A percentile compares a stretch with the other conserved stretches of the same genome.
Evolutionary conservation across 1,140 invertebrate species (phyloP).

Genomic region (Meteorus sp.): DNA sequence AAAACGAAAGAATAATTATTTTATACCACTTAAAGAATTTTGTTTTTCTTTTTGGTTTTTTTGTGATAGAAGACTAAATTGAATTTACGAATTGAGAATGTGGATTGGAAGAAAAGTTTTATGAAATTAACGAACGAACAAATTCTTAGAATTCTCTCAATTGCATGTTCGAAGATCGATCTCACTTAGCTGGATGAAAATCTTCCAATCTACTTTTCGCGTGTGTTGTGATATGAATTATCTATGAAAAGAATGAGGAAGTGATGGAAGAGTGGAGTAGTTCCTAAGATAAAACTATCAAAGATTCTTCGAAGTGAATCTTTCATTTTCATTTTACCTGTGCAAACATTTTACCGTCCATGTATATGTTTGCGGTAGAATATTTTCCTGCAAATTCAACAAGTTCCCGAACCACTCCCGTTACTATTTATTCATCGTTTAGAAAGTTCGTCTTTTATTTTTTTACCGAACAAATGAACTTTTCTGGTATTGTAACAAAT

Average conservation of each 20-base stretch:
- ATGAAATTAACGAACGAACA: too few relatives aligned
- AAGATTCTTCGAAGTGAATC: too few relatives aligned
- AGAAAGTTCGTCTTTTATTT: constrained; percentile 7
- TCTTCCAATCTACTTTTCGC: constrained; percentile 12
- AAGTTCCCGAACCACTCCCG: constrained; percentile 9
- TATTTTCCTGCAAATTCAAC: constrained; percentile 4
- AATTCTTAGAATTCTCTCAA: not conserved
- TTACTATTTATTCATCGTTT: constrained; percentile 8
- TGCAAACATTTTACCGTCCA: not conserved
- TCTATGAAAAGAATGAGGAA: not conserved
- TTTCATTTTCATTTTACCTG: too few relatives aligned
- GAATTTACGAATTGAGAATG: too few relatives aligned
- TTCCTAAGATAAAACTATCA: too few relatives aligned
- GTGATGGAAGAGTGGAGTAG: not conserved
- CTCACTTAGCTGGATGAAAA: constrained; percentile 18
- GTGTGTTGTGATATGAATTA: constrained; percentile 2
- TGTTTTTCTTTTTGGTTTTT: too few relatives aligned
- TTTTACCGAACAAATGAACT: not conserved
- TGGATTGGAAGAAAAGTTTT: too few relatives aligned
- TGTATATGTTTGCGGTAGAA: not conserved
- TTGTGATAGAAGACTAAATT: too few relatives aligned
- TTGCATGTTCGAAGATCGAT: constrained; percentile 2
- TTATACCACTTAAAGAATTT: too few relatives aligned
- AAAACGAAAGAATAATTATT: too few relatives aligned
- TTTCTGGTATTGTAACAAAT: too few relatives aligned